Evolutionary conservation across 2,888 invertebrate species (phyloP), one percentile per base, ranked within the genome.

Genomic region (Acleris laterana): DNA sequence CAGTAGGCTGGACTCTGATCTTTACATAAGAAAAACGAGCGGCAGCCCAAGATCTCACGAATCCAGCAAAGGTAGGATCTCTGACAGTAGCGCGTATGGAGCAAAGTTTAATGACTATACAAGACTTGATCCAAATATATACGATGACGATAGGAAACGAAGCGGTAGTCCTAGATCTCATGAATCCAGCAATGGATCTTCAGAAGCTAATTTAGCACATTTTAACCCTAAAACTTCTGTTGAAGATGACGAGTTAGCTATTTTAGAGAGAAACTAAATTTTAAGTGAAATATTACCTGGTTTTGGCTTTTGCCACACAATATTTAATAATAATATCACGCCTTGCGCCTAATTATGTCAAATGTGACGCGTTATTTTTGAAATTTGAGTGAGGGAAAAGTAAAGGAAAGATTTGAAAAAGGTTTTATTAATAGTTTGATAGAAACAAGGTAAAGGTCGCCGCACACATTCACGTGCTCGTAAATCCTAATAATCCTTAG

Each of bases 161-260:
- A 68, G 70, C 16, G 48, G 32, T 13, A 72, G 71, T 25, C 71
- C 71, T 3, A 62, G 68, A 19, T 71, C 71, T 38, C 62, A 69
- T 28, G 62, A 59, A 5, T 72, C 72, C 5, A 72, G 92, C 53
- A 90, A 90, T 56, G 90, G 86, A 0, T 92, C 92, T 0, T 92
- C 92, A 0, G 92, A 92, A 76, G 90, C 84, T 0, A 91, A 92
- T 73, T 73, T 91, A 53, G 85, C 80, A 0, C 81, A 87, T 51
- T 84, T 79, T 42, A 90, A 92, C 57, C 82, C 81, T 1, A 91
- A 90, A 61, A 90, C 90, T 0, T 91, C 91, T 0, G 89, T 88
- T 2, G 91, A 92, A 77, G 91, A 91, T 3, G 92, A 93, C 44
- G 92, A 92, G 74, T 73, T 93, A 72, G 92, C 92, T 44, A 91